A percentile compares a stretch with the other conserved stretches of the same genome.
Conservation (phyloP, 2,797 vertebrate genomes). For the Pangasius sanitwongsei region DNA sequence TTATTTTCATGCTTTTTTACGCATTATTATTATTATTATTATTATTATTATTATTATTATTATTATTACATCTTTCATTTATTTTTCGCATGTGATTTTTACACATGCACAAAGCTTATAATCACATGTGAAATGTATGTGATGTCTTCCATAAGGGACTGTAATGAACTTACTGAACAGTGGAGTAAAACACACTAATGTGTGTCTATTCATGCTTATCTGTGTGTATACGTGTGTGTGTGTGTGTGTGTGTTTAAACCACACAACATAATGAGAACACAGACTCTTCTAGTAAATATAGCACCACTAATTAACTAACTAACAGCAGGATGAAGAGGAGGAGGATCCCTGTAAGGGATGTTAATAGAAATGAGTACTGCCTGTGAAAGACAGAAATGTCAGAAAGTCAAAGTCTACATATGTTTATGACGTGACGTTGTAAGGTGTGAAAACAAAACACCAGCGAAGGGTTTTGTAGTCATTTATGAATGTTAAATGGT, state of each 20-base stretch:
- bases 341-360: not conserved
- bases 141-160: not conserved
- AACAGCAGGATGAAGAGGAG: not conserved
- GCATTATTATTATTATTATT: too few species aligned
- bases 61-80: too few species aligned
- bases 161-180: not conserved
- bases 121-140: not conserved
- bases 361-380: not conserved
- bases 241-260: not conserved
- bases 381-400: not conserved
- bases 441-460: not conserved
- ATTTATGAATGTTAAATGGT: not conserved
- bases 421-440: not conserved
- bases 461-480: not conserved
- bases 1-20: too few species aligned
- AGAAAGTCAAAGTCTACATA: not conserved
- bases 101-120: not conserved
- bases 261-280: not conserved
- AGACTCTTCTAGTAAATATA: not conserved
- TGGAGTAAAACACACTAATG: not conserved
- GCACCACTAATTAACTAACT: not conserved
- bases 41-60: too few species aligned
- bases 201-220: not conserved
- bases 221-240: not conserved
- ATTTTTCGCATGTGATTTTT: too few species aligned